Evolutionary conservation across 2,888 invertebrate genomes (phyloP), one percentile per base, ranked within the genome.

Genomic region (Drosophila affinis): DNA sequence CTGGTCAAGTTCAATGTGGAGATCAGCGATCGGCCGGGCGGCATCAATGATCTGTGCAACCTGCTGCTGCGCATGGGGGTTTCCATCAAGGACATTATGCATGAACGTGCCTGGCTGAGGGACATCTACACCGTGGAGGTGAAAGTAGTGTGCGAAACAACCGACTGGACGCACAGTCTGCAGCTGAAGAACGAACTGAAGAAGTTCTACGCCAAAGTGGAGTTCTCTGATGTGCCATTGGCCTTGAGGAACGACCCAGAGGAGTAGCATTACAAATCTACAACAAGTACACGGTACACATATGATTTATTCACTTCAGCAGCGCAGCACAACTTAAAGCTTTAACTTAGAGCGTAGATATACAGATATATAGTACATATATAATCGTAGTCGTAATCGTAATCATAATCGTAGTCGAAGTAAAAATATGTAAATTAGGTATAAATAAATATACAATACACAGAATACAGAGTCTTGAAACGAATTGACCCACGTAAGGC

Each of bases 31-130:
- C 93, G 97, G 72, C 97, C 98, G 0, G 97, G 97, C 6, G 97
- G 91, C 60, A 96, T 98, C 73, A 95, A 96, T 0, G 97, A 98
- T 88, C 93, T 98, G 6, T 97, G 97, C 89, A 94, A 94, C 86
- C 92, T 96, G 47, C 93, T 98, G 59, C 94, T 95, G 0, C 94
- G 94, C 2, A 93, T 96, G 34, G 97, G 97, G 0, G 97, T 97
- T 14, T 96, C 96, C 46, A 97, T 99, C 76, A 99, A 98, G 92
- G 98, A 98, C 90, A 98, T 99, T 68, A 96, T 97, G 92, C 98
- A 99, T 91, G 98, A 99, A 91, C 94, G 98, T 61, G 98, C 98
- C 2, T 98, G 98, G 98, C 94, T 98, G 14, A 95, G 95, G 68
- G 98, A 99, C 90, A 96, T 99, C 54, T 98, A 98, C 91, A 95